A percentile compares a stretch with the other conserved stretches of the same genome.
Evolutionary conservation across 2,113 vertebrate species (phyloP).

Genomic region (Nematolebias whitei): DNA sequence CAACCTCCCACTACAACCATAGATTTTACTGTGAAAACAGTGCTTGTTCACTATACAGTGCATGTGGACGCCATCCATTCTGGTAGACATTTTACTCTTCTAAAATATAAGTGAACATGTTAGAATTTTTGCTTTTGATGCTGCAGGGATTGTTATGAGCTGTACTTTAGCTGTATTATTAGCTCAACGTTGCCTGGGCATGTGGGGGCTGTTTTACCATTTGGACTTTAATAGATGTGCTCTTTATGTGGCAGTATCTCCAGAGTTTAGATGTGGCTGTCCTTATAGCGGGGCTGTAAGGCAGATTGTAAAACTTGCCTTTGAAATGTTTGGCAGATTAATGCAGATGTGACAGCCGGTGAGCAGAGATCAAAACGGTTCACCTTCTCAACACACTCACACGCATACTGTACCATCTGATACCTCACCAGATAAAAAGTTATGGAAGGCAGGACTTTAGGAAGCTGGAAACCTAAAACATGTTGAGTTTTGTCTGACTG

Average conservation of each 20-base stretch:
- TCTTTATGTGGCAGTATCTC: slow-evolving; percentile 86
- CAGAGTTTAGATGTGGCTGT: slow-evolving; percentile 82
- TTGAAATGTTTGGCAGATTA: slow-evolving; percentile 87
- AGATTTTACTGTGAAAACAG: not conserved
- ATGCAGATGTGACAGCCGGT: slow-evolving; percentile 81
- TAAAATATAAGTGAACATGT: slow-evolving; percentile 13
- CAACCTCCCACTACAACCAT: not conserved
- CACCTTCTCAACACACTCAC: slow-evolving; percentile 28
- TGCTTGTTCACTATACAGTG: slow-evolving; percentile 11
- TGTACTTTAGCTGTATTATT: slow-evolving; percentile 53
- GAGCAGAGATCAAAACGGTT: slow-evolving; percentile 78
- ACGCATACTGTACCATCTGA: slow-evolving; percentile 3
- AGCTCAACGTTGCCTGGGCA: slow-evolving; percentile 55
- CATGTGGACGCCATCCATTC: too few relatives aligned
- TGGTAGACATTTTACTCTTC: not conserved
- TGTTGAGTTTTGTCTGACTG: slow-evolving; percentile 15
- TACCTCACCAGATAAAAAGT: slow-evolving; percentile 10
- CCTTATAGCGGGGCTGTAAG: slow-evolving; percentile 83
- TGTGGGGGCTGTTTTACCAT: slow-evolving; percentile 62
- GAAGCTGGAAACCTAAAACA: slow-evolving; percentile 5
- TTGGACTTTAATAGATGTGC: slow-evolving; percentile 77
- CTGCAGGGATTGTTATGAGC: slow-evolving; percentile 27
- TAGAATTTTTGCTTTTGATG: slow-evolving; percentile 18
- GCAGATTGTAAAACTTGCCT: slow-evolving; percentile 88
- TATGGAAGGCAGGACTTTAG: not conserved